These are phyloP conservation scores for Acanthopleura granulata DNA, from an alignment of 2,888 invertebrate genomes.

Conservation along the genomic window DNA sequence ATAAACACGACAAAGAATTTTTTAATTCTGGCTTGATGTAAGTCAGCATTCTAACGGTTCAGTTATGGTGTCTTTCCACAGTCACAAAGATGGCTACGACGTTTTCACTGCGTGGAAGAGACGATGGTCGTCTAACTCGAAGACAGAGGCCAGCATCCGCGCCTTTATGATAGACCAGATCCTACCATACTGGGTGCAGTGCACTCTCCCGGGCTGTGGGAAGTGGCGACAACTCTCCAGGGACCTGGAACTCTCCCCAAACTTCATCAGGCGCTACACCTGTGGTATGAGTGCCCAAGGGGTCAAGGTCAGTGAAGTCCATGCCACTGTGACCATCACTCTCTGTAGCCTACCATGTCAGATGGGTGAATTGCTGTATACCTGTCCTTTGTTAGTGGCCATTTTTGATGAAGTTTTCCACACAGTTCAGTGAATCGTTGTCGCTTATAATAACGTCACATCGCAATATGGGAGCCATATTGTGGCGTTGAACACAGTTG, in stretches of 20 bases:
- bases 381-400: too few species aligned
- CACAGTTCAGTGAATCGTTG: too few species aligned
- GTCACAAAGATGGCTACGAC: conserved; percentile 55
- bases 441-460: too few species aligned
- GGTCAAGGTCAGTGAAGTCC: conserved; percentile 33
- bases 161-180: conserved; percentile 64
- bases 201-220: conserved; percentile 56
- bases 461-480: too few species aligned
- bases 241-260: conserved; percentile 46
- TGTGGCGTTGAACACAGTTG: too few species aligned
- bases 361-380: too few species aligned
- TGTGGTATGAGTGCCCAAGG: conserved; percentile 47
- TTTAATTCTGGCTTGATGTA: too few species aligned
- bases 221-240: conserved; percentile 68
- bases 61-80: conserved; percentile 24
- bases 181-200: conserved; percentile 69
- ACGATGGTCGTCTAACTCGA: conserved; percentile 61
- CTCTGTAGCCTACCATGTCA: too few species aligned
- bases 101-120: conserved; percentile 60
- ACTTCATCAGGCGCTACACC: conserved; percentile 50
- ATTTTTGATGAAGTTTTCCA: too few species aligned
- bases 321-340: too few species aligned
- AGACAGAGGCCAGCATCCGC: conserved; percentile 59
- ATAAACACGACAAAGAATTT: too few species aligned
- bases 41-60: too few species aligned